Conservation (phyloP, 2,113 vertebrate genomes). For the Leuciscus idus region DNA sequence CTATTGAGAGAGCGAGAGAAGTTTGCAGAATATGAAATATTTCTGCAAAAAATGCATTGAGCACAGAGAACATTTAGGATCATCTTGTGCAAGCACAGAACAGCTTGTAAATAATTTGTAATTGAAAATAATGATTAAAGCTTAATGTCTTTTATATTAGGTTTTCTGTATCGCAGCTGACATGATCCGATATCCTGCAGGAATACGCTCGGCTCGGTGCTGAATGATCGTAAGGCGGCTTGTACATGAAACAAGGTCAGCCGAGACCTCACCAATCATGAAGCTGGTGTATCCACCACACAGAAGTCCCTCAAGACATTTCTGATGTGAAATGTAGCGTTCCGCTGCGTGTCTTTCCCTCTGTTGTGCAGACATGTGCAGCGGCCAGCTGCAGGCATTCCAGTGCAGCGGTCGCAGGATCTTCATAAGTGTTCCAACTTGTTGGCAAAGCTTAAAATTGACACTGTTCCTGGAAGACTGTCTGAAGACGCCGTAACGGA, state of each 20-base stretch:
- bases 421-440: conserved; percentile 27
- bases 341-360: background rate
- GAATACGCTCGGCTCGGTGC: background rate
- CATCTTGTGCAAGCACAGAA: background rate
- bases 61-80: background rate
- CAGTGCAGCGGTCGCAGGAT: conserved; percentile 7
- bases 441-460: conserved; percentile 40
- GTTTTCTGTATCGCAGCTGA: conserved; percentile 3
- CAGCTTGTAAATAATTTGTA: background rate
- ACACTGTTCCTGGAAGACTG: conserved; percentile 42
- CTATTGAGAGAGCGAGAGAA: background rate
- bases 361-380: conserved; percentile 20
- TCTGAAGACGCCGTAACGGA: conserved; percentile 26
- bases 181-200: conserved; percentile 38
- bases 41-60: background rate
- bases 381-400: conserved; percentile 43
- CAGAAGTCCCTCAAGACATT: conserved; percentile 32
- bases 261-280: conserved; percentile 20
- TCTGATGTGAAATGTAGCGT: conserved; percentile 37
- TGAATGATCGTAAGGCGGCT: background rate
- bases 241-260: conserved; percentile 23
- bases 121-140: conserved; percentile 6
- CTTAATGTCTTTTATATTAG: background rate
- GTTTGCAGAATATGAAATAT: background rate
- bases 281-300: conserved; percentile 24